Conservation (phyloP, 2,888 invertebrate genomes). For the Operophtera brumata region DNA sequence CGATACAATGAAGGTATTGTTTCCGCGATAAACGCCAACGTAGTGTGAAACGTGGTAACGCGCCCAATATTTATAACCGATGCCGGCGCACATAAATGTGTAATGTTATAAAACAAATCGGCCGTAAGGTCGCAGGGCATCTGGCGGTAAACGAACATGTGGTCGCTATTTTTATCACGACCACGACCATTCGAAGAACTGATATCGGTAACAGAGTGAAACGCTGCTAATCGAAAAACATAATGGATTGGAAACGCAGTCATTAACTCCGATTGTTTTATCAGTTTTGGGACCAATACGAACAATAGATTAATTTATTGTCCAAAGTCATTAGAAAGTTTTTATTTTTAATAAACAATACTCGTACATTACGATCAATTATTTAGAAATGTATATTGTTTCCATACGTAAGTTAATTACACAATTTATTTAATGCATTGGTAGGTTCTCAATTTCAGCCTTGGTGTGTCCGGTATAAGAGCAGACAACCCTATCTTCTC, state of each 20-base stretch:
- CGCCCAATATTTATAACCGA: slow-evolving; percentile 56
- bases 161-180: slow-evolving; percentile 71
- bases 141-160: slow-evolving; percentile 68
- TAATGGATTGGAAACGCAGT: slow-evolving; percentile 36
- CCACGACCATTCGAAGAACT: slow-evolving; percentile 62
- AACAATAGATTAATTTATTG: slow-evolving; percentile 19
- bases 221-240: slow-evolving; percentile 43
- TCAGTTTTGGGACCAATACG: slow-evolving; percentile 23
- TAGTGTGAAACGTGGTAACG: slow-evolving; percentile 53
- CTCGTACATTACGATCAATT: neutral
- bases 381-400: neutral
- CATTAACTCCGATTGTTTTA: slow-evolving; percentile 34
- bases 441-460: no score
- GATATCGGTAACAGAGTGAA: slow-evolving; percentile 56
- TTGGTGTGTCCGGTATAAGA: no score
- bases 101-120: slow-evolving; percentile 52
- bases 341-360: neutral
- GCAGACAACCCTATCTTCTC: no score
- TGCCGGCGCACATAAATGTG: slow-evolving; percentile 46
- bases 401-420: no score
- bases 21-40: slow-evolving; percentile 51
- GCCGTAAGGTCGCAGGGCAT: slow-evolving; percentile 76
- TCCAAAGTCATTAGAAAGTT: slow-evolving; percentile 9
- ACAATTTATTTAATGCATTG: no score
- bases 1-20: slow-evolving; percentile 49